These are phyloP conservation scores for Pterostichus niger DNA, from an alignment of 2,888 invertebrate genomes.

Conservation along the genomic window DNA sequence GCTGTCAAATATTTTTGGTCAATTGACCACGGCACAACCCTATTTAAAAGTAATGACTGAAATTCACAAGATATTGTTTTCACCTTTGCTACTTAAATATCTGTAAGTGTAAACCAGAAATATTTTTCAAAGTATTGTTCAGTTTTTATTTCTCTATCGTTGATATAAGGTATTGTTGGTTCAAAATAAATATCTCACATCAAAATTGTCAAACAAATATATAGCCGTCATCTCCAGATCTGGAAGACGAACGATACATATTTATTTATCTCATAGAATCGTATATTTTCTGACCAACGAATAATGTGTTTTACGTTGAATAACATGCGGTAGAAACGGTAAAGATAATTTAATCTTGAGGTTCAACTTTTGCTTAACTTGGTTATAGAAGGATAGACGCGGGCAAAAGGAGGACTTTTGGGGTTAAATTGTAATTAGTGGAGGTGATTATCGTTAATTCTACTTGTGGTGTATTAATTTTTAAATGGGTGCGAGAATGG, in stretches of 20 bases:
- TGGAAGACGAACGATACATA: slow-evolving; percentile 9
- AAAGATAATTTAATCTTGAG: slow-evolving; percentile 28
- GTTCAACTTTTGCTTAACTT: slow-evolving; percentile 18
- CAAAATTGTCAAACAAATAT: slow-evolving; percentile 6
- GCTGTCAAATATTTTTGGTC: too few species aligned
- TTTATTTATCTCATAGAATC: slow-evolving; percentile 14
- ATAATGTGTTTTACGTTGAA: background rate
- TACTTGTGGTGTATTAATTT: slow-evolving; percentile 39
- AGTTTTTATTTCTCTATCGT: too few species aligned
- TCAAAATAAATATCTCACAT: background rate
- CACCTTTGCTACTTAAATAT: too few species aligned
- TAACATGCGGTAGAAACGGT: background rate
- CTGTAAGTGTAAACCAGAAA: too few species aligned
- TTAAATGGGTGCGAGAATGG: slow-evolving; percentile 43
- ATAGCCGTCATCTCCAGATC: slow-evolving; percentile 4
- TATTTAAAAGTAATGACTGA: too few species aligned
- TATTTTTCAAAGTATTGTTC: background rate
- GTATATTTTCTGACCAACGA: background rate
- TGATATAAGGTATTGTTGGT: background rate
- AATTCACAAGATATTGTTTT: too few species aligned
- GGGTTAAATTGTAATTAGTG: slow-evolving; percentile 43
- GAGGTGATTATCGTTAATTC: slow-evolving; percentile 43
- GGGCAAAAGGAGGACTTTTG: slow-evolving; percentile 8
- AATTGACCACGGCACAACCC: too few species aligned
- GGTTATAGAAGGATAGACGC: slow-evolving; percentile 22